These are phyloP conservation scores for Gephyroberyx darwinii DNA, from an alignment of 2,797 vertebrate species.

Conservation along the genomic window DNA sequence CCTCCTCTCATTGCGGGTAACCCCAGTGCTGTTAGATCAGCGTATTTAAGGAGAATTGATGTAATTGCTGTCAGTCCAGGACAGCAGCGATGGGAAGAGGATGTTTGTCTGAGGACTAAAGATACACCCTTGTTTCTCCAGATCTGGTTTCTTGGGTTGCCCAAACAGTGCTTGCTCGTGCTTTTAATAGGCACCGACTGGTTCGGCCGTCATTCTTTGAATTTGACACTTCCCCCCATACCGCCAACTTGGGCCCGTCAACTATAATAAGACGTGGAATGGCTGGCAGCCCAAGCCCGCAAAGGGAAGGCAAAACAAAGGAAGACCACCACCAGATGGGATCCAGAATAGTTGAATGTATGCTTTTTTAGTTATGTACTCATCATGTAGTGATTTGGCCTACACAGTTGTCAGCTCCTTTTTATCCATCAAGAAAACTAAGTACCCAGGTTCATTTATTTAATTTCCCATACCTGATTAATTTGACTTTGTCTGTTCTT, in stretches of 20 bases:
- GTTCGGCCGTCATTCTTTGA: conserved; percentile 82
- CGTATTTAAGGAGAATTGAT: conserved; percentile 68
- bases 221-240: conserved; percentile 70
- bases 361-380: conserved; percentile 19
- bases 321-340: conserved; percentile 51
- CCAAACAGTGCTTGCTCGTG: conserved; percentile 72
- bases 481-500: conserved; percentile 18
- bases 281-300: conserved; percentile 75
- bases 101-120: conserved; percentile 77
- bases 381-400: conserved; percentile 35
- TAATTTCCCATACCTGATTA: conserved; percentile 20
- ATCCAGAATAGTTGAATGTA: conserved; percentile 38
- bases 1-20: conserved; percentile 25
- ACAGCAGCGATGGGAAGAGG: conserved; percentile 56
- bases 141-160: conserved; percentile 78
- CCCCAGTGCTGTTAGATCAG: conserved; percentile 67
- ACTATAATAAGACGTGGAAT: conserved; percentile 83
- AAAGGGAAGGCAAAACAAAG: conserved; percentile 73
- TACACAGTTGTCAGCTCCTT: neutral
- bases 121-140: conserved; percentile 74
- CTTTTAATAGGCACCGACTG: conserved; percentile 82
- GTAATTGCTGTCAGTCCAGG: conserved; percentile 75
- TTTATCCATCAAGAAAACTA: conserved; percentile 23
- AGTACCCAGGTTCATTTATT: conserved; percentile 14
- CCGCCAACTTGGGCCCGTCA: conserved; percentile 69